A percentile compares a stretch with the other conserved stretches of the same genome.
phyloP scores from a whole-genome alignment of 2,797 vertebrate species.

The Acipenser ruthenus region DNA sequence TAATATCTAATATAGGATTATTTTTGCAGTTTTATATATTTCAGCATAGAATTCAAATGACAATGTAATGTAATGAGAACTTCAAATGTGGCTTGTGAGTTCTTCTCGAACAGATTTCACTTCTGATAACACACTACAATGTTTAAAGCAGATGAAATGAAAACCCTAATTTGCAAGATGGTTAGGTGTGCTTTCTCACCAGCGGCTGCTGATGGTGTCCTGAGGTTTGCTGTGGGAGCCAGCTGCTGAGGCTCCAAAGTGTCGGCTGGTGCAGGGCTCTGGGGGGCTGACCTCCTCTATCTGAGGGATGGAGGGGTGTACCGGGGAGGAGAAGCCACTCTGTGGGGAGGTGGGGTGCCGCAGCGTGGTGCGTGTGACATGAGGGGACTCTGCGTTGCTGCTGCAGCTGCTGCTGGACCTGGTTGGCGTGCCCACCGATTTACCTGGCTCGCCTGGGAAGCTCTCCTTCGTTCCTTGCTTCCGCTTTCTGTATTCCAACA shows the following conservation, averaged over 20 bases:
- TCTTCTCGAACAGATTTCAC: no score
- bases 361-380: slow-evolving; percentile 43
- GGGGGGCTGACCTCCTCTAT: slow-evolving; percentile 83
- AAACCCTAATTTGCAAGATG: no score
- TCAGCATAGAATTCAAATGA: no score
- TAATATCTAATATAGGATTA: no score
- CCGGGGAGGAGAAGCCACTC: slow-evolving; percentile 69
- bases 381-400: slow-evolving; percentile 56
- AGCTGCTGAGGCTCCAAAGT: slow-evolving; percentile 24
- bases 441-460: slow-evolving; percentile 42
- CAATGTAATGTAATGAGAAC: no score
- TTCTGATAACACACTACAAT: no score
- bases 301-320: slow-evolving; percentile 68
- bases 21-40: no score
- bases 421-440: slow-evolving; percentile 59
- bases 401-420: slow-evolving; percentile 50
- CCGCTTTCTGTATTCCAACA: slow-evolving; percentile 91
- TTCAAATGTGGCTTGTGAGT: no score
- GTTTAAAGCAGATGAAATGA: no score
- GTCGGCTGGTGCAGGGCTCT: slow-evolving; percentile 55
- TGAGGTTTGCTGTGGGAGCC: slow-evolving; percentile 57
- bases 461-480: slow-evolving; percentile 82
- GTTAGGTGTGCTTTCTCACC: slow-evolving; percentile 59
- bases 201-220: slow-evolving; percentile 80
- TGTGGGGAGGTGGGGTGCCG: slow-evolving; percentile 71